Conservation (phyloP, 2,888 invertebrate species). For the Nycteola revayana region DNA sequence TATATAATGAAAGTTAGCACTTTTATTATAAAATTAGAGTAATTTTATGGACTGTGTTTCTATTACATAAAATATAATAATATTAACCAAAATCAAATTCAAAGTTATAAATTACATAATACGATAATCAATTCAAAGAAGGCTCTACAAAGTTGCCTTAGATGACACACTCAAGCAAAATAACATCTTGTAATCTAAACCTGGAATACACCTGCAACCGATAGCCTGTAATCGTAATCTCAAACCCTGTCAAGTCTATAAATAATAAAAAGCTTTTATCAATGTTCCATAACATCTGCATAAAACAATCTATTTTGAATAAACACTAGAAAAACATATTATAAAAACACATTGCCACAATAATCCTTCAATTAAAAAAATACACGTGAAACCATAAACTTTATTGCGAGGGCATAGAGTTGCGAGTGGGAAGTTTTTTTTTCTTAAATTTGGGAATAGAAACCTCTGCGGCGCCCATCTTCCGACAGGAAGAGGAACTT, state of each 20-base stretch:
- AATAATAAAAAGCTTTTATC: constrained; percentile 17
- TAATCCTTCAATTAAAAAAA: constrained; percentile 43
- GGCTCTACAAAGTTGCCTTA: too few relatives aligned
- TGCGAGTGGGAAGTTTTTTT: constrained; percentile 28
- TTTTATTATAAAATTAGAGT: too few relatives aligned
- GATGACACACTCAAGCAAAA: too few relatives aligned
- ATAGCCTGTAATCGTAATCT: not conserved
- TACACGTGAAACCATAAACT: constrained; percentile 5
- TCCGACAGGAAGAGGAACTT: constrained; percentile 79
- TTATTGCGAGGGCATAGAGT: constrained; percentile 35
- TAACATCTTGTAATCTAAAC: too few relatives aligned
- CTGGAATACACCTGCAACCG: not conserved
- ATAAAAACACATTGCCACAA: constrained; percentile 67
- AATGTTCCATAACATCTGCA: constrained; percentile 57
- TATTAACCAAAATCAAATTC: too few relatives aligned
- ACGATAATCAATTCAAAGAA: too few relatives aligned
- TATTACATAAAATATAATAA: too few relatives aligned
- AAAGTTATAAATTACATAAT: too few relatives aligned
- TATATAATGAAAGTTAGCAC: too few relatives aligned
- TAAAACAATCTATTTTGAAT: constrained; percentile 60
- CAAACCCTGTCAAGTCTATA: constrained; percentile 4
- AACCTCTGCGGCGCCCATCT: constrained; percentile 75
- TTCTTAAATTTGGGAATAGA: constrained; percentile 50
- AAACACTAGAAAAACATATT: constrained; percentile 54
- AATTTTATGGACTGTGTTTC: too few relatives aligned